These are phyloP conservation scores for Nephotettix cincticeps DNA, from an alignment of 1,140 invertebrate genomes.

Conservation along the genomic window DNA sequence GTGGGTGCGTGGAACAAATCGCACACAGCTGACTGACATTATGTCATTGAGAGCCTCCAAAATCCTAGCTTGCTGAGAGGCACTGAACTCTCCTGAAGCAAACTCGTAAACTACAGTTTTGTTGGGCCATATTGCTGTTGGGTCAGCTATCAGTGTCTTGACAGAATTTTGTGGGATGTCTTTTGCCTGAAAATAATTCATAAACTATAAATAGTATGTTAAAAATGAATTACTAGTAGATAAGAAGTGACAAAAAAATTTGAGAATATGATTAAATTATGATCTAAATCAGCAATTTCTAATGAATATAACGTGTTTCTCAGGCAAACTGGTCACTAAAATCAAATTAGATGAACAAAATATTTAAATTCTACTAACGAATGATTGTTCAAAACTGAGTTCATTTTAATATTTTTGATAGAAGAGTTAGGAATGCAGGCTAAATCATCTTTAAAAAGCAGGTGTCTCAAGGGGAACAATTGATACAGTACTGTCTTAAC, in stretches of 20 bases:
- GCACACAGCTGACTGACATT: conserved; percentile 44
- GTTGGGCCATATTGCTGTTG: conserved; percentile 7
- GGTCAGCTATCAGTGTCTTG: conserved; percentile 9
- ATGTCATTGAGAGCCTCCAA: conserved; percentile 1
- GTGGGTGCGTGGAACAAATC: conserved; percentile 42
- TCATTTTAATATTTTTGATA: not conserved
- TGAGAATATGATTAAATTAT: not conserved
- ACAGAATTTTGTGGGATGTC: not conserved
- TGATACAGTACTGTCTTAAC: not conserved
- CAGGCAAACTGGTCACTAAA: not conserved
- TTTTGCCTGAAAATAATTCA: not conserved
- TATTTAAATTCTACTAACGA: not conserved
- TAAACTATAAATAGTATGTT: no score
- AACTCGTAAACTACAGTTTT: conserved; percentile 2
- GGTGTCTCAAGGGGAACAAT: not conserved
- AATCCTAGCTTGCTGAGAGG: not conserved
- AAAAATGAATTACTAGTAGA: not conserved
- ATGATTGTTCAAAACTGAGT: not conserved
- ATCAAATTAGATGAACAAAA: not conserved
- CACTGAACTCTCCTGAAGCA: conserved; percentile 1
- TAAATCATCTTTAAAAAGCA: not conserved
- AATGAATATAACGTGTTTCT: not conserved
- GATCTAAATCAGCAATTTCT: no score
- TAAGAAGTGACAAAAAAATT: not conserved
- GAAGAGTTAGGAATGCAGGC: not conserved